Conservation (phyloP, 2,113 vertebrate genomes). For the Bubalus kerabau region DNA sequence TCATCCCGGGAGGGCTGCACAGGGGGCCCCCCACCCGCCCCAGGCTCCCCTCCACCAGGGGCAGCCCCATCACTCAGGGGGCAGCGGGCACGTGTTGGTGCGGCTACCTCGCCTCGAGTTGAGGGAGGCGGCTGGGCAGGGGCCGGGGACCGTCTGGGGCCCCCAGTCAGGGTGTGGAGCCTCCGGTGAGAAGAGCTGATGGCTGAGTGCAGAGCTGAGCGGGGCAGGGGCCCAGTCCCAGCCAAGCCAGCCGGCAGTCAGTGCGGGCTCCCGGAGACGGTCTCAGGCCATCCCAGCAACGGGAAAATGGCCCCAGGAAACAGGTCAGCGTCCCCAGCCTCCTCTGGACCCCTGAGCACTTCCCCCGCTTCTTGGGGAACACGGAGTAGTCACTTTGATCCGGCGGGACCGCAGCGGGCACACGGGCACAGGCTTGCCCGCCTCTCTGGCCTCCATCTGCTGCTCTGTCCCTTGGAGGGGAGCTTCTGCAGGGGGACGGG, state of each 20-base stretch:
- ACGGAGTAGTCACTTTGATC: not conserved
- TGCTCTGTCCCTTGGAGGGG: not conserved
- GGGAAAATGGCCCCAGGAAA: not conserved
- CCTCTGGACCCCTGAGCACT: not conserved
- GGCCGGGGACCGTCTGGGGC: not conserved
- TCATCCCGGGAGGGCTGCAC: slow-evolving; percentile 58
- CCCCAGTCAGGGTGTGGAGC: not conserved
- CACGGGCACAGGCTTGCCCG: not conserved
- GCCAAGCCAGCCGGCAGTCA: not conserved
- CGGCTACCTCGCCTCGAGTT: not conserved
- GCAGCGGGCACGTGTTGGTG: not conserved
- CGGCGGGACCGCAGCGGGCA: not conserved
- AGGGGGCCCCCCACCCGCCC: slow-evolving; percentile 29
- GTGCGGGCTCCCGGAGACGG: accelerated
- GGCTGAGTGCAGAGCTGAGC: not conserved
- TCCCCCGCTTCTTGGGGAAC: not conserved
- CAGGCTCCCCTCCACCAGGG: slow-evolving; percentile 75
- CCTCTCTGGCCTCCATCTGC: not conserved
- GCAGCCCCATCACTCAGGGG: slow-evolving; percentile 72
- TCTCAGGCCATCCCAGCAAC: not conserved
- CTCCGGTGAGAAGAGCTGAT: not conserved
- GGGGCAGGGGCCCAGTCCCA: accelerated
- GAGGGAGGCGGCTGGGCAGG: not conserved
- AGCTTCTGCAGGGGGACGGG: accelerated
- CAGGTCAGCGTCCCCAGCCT: not conserved